These are phyloP conservation scores for Kryphioiulus occultus DNA, from an alignment of 2,888 invertebrate genomes.

Conservation along the genomic window DNA sequence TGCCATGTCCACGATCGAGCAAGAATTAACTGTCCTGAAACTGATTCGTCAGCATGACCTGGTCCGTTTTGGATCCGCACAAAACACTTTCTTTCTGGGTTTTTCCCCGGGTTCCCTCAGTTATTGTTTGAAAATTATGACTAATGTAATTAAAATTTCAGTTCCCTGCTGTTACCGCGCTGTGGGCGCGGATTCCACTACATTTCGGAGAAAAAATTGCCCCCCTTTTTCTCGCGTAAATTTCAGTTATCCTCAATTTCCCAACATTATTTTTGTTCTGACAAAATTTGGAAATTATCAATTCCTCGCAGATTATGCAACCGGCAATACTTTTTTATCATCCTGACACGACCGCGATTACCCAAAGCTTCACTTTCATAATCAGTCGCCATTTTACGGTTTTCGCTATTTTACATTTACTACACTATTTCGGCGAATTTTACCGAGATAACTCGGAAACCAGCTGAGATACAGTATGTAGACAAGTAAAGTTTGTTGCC, in stretches of 20 bases:
- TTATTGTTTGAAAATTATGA: background rate
- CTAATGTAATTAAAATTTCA: background rate
- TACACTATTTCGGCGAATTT: too few species aligned
- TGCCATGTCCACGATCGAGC: too few species aligned
- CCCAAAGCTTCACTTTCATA: too few species aligned
- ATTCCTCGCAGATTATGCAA: background rate
- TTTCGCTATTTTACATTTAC: too few species aligned
- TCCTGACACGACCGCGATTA: background rate
- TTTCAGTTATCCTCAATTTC: background rate
- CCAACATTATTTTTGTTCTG: background rate
- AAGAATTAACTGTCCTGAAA: background rate
- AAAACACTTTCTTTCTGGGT: background rate
- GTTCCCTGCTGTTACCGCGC: background rate
- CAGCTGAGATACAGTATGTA: too few species aligned
- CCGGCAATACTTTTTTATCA: background rate
- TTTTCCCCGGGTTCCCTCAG: background rate
- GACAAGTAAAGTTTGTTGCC: too few species aligned
- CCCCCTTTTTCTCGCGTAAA: background rate
- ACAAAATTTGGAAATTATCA: background rate
- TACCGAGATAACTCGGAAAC: too few species aligned
- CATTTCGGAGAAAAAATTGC: background rate
- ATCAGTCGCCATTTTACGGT: too few species aligned
- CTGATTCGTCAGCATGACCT: background rate
- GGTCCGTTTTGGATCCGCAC: background rate
- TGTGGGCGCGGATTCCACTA: background rate